A percentile compares a stretch with the other conserved stretches of the same genome.
Conservation (phyloP, 2,888 invertebrate species). For the Loripinus fragilis region DNA sequence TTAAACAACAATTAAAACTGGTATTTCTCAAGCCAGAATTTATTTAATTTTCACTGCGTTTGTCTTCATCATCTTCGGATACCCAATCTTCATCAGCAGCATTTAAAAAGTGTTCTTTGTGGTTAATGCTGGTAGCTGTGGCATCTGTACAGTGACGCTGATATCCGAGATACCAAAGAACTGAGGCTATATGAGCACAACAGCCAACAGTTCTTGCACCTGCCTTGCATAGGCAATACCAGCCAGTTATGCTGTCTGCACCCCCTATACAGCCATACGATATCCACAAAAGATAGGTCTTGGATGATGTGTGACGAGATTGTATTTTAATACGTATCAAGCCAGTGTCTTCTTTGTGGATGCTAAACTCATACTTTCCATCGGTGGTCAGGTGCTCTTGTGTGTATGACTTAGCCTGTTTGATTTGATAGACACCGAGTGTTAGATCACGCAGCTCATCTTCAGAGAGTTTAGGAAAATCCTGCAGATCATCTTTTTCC, state of each 20-base stretch:
- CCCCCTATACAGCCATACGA: not conserved
- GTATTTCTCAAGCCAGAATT: not conserved
- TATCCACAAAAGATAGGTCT: not conserved
- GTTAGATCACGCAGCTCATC: not conserved
- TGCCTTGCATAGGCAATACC: not conserved
- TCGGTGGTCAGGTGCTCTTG: not conserved
- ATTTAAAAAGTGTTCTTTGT: not conserved
- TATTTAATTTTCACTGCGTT: not conserved
- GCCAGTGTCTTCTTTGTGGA: not conserved
- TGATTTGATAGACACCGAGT: not conserved
- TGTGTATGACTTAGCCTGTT: constrained; percentile 7
- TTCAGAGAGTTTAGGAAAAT: not conserved
- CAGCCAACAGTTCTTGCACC: constrained; percentile 12
- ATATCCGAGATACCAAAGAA: not conserved
- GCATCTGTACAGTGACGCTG: not conserved
- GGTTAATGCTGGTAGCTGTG: not conserved
- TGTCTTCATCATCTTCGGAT: not conserved
- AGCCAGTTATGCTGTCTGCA: not conserved
- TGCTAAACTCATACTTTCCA: not conserved
- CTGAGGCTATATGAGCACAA: not conserved
- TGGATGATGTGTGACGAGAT: not conserved
- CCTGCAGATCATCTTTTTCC: not conserved
- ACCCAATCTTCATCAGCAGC: not conserved
- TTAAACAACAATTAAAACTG: not conserved
- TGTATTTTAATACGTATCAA: not conserved